Evolutionary conservation across 1,140 invertebrate genomes (phyloP), one percentile per base, ranked within the genome.

Genomic region (Sweltsa coloradensis): DNA sequence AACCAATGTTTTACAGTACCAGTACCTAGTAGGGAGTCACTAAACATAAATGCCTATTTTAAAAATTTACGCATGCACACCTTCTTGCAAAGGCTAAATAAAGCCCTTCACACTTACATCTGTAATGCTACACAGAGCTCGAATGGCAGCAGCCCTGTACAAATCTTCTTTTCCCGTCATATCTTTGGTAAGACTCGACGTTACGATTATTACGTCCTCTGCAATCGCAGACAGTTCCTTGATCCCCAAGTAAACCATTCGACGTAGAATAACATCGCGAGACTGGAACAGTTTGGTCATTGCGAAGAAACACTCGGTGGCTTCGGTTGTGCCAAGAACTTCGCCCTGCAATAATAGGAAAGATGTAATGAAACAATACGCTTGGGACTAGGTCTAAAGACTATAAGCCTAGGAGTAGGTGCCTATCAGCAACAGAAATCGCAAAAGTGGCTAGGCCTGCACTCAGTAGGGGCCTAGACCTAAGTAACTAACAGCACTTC

Each of bases 181-280:
- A 61, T 99, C 97, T 66, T 98, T 98, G 5, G 95, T 99, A 40
- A 99, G 70, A 58, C 90, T 94, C 40, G 83, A 91, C 3, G 95
- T 99, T 0, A 99, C 96, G 60, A 99, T 99, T 51, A 99, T 99
- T 3, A 99, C 95, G 81, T 99, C 95, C 61, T 99, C 91, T 4
- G 96, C 94, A 50, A 97, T 74, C 14, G 78, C 78, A 57, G 90
- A 91, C 54, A 99, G 69, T 63, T 98, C 95, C 65, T 99, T 99
- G 49, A 99, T 99, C 22, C 91, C 93, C 25, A 99, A 68, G 61
- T 98, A 99, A 4, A 99, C 91, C 72, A 99, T 79, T 39, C 96
- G 70, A 14, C 97, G 74, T 7, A 99, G 65, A 49, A 93, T 88
- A 0, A 94, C 84, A 75, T 99, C 95, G 60, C 90, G 89, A 0